phyloP scores from a whole-genome alignment of 2,113 vertebrate species.

The Anguilla rostrata region DNA sequence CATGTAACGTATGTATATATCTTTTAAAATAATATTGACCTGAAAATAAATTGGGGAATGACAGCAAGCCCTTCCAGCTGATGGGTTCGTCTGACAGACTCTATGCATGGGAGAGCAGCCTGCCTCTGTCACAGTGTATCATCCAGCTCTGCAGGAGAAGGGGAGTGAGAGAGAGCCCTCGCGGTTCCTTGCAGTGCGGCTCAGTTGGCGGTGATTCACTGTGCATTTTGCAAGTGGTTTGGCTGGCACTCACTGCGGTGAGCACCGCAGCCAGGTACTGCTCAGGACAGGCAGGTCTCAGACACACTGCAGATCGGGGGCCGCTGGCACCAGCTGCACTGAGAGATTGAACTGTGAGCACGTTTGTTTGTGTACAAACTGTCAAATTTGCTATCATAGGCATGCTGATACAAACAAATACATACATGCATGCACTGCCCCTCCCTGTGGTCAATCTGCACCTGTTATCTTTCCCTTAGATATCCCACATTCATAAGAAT shows the following conservation, averaged over 20 bases:
- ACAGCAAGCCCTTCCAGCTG: neutral
- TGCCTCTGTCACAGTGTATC: neutral
- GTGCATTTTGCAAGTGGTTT: neutral
- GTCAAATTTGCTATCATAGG: neutral
- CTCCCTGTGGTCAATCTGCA: neutral
- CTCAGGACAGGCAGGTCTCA: neutral
- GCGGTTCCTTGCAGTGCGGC: neutral
- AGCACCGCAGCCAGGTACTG: neutral
- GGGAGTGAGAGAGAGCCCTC: neutral
- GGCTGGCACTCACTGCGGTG: neutral
- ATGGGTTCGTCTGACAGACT: neutral
- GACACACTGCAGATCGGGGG: neutral
- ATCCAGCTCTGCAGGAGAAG: neutral
- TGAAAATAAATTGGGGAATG: neutral
- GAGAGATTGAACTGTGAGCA: neutral
- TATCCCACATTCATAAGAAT: slow-evolving; percentile 6
- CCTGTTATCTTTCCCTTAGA: neutral
- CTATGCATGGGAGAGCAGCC: neutral
- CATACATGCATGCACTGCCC: neutral
- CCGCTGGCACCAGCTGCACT: neutral
- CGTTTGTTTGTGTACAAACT: neutral
- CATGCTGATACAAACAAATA: neutral
- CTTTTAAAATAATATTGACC: neutral
- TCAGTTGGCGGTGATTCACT: neutral
- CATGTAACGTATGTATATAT: neutral